These are phyloP conservation scores for Venturia canescens DNA, from an alignment of 1,140 invertebrate genomes.

Conservation along the genomic window DNA sequence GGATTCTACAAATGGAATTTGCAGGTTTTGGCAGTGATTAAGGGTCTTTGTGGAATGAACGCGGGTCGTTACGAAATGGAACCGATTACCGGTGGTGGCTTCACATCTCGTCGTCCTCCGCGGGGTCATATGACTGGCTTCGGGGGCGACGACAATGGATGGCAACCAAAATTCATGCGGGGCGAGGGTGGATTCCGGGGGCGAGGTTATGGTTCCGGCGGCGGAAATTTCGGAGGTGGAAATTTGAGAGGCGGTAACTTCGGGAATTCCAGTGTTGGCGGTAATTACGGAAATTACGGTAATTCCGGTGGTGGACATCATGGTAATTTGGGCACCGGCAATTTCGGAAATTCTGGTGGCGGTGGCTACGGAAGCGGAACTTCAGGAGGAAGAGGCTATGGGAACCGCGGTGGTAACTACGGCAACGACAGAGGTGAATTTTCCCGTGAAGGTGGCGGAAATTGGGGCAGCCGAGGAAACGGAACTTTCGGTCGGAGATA, in stretches of 20 bases:
- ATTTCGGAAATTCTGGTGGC: constrained; percentile 64
- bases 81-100: constrained; percentile 73
- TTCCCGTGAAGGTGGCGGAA: neutral
- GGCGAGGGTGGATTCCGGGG: constrained; percentile 54
- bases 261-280: constrained; percentile 52
- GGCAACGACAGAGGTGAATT: neutral
- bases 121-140: constrained; percentile 65
- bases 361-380: constrained; percentile 40
- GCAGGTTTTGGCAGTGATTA: constrained; percentile 81
- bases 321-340: constrained; percentile 25
- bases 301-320: constrained; percentile 28
- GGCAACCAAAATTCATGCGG: constrained; percentile 67
- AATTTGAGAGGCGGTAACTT: constrained; percentile 59
- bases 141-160: constrained; percentile 51
- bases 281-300: constrained; percentile 14
- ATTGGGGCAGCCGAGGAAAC: neutral
- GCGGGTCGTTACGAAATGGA: constrained; percentile 84
- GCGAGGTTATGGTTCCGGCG: constrained; percentile 56
- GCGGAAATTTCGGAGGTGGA: constrained; percentile 71
- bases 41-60: constrained; percentile 83
- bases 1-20: constrained; percentile 42
- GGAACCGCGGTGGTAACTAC: neutral
- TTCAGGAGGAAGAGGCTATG: constrained; percentile 21
- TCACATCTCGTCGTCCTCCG: constrained; percentile 73
- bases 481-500: neutral